phyloP scores from a whole-genome alignment of 2,888 invertebrate species.

The Synanthedon andrenaeformis region DNA sequence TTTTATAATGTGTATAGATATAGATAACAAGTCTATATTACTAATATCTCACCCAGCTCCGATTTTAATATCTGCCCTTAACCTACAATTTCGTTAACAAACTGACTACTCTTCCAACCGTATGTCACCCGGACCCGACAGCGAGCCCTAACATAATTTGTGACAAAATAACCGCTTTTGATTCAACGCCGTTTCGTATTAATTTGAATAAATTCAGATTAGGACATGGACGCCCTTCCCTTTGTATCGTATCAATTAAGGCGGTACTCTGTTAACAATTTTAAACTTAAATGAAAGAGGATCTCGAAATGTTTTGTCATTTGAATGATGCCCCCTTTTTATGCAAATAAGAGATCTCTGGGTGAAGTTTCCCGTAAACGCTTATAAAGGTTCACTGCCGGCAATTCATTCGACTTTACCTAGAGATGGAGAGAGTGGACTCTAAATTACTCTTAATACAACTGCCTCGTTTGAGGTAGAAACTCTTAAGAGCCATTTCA shows the following conservation, averaged over 20 bases:
- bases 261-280: conserved; percentile 44
- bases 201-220: conserved; percentile 53
- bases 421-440: not conserved
- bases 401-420: conserved; percentile 39
- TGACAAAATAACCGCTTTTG: conserved; percentile 14
- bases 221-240: conserved; percentile 14
- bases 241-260: conserved; percentile 50
- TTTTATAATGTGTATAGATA: too few species aligned
- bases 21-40: too few species aligned
- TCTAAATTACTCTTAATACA: not conserved
- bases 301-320: conserved; percentile 56
- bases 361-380: conserved; percentile 35
- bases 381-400: conserved; percentile 31
- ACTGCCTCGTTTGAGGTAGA: too few species aligned
- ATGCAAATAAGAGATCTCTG: conserved; percentile 54
- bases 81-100: too few species aligned
- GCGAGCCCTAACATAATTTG: not conserved
- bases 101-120: not conserved
- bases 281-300: conserved; percentile 62
- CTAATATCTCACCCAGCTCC: too few species aligned
- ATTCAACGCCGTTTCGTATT: conserved; percentile 26
- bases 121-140: not conserved
- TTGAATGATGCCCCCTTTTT: conserved; percentile 56
- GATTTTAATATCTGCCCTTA: too few species aligned
- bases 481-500: too few species aligned